These are phyloP conservation scores for Anarrhichthys ocellatus DNA, from an alignment of 2,113 vertebrate species.

Conservation along the genomic window DNA sequence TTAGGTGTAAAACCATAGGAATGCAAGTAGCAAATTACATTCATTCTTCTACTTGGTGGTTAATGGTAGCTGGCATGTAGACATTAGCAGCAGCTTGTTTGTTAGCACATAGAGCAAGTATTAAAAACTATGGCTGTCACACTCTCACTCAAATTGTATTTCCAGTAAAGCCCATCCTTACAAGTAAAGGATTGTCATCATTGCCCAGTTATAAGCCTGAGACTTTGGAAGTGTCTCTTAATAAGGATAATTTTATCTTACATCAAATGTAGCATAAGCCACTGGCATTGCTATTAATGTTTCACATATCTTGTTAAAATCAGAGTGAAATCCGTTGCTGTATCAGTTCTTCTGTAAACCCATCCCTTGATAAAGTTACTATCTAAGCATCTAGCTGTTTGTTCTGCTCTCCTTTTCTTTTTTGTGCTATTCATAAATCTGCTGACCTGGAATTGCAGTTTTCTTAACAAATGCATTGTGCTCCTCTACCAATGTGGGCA, in stretches of 20 bases:
- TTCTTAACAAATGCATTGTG: neutral
- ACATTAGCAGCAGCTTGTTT: conserved; percentile 48
- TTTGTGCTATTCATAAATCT: conserved; percentile 3
- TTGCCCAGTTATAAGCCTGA: neutral
- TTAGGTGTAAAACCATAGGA: conserved; percentile 72
- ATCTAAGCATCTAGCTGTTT: neutral
- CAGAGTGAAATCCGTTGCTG: neutral
- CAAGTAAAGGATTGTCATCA: neutral
- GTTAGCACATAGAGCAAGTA: conserved; percentile 16
- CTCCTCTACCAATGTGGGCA: neutral
- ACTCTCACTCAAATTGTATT: conserved; percentile 9
- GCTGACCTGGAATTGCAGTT: conserved; percentile 1
- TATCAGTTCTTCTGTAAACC: neutral
- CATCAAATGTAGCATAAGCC: neutral
- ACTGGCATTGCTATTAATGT: neutral
- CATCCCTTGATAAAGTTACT: neutral
- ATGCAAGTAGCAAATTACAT: conserved; percentile 66
- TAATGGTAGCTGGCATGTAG: conserved; percentile 51
- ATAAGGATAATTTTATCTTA: neutral
- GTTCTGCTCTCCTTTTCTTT: neutral
- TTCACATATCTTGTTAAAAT: neutral
- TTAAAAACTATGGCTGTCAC: conserved; percentile 13
- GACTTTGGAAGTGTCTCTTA: neutral
- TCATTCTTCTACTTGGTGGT: conserved; percentile 60
- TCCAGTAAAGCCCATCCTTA: neutral